Evolutionary conservation across 1,140 invertebrate species (phyloP).

Genomic region (Euborellia annulipes): DNA sequence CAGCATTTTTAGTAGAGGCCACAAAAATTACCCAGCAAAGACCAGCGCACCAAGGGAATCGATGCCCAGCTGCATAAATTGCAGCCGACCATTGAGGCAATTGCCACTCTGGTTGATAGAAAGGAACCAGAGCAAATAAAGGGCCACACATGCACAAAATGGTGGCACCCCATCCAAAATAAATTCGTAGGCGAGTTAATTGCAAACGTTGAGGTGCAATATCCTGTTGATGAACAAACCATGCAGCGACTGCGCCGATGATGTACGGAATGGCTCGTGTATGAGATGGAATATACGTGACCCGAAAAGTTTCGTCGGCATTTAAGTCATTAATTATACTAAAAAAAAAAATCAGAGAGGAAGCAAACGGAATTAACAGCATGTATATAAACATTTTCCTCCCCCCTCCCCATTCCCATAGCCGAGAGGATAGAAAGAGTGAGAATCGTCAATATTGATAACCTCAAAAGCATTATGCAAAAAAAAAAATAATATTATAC

Average conservation of each 20-base stretch:
- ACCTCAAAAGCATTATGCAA: no score
- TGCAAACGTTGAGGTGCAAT: no score
- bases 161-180: background rate
- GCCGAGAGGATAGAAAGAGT: no score
- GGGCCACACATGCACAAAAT: background rate
- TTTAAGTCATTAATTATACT: background rate
- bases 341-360: background rate
- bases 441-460: no score
- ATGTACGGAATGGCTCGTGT: conserved; percentile 46
- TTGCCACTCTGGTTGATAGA: background rate
- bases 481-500: no score
- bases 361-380: no score
- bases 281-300: conserved; percentile 49
- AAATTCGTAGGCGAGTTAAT: no score
- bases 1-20: background rate
- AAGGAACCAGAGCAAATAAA: background rate
- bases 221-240: no score
- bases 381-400: no score
- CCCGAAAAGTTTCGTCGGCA: background rate
- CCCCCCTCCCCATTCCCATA: no score
- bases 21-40: background rate
- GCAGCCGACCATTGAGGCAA: background rate
- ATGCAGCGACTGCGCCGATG: background rate
- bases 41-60: background rate
- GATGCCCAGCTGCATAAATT: background rate